Percentiles rank a stretch among this genome's conserved stretches.
These are phyloP conservation scores for Aricia artaxerxes DNA, from an alignment of 2,888 invertebrate genomes.

Conservation along the genomic window DNA sequence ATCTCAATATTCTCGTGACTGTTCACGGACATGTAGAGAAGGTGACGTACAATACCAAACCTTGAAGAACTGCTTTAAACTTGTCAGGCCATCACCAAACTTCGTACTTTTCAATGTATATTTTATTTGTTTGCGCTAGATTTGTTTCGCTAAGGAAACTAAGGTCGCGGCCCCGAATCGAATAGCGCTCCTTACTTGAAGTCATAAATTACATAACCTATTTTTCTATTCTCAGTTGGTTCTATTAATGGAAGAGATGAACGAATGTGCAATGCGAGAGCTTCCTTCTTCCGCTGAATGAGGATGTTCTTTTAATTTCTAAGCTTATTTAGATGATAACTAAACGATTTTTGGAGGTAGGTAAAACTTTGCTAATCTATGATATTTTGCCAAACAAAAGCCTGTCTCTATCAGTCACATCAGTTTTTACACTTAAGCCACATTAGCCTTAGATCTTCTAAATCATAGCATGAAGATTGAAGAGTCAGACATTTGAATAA, in stretches of 20 bases:
- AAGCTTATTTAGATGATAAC: not conserved
- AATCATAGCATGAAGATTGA: too few relatives aligned
- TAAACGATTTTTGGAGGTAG: not conserved
- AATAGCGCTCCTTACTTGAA: conserved; percentile 24
- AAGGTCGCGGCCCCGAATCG: conserved; percentile 21
- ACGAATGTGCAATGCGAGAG: not conserved
- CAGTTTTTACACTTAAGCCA: too few relatives aligned
- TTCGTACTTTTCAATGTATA: conserved; percentile 10
- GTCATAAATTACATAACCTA: conserved; percentile 26
- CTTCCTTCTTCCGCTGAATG: not conserved
- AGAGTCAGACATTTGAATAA: too few relatives aligned
- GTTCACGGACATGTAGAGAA: not conserved
- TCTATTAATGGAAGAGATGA: conserved; percentile 8
- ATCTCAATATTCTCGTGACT: not conserved
- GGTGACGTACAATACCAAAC: not conserved
- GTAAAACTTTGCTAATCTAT: not conserved
- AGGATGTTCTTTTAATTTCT: not conserved
- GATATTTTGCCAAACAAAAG: too few relatives aligned
- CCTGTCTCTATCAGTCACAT: too few relatives aligned
- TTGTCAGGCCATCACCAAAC: conserved; percentile 23
- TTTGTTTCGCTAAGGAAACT: conserved; percentile 26
- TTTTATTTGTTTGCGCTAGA: conserved; percentile 18
- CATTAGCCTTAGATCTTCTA: too few relatives aligned
- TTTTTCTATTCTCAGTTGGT: conserved; percentile 16
- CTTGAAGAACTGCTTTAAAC: conserved; percentile 10